Evolutionary conservation across 2,888 invertebrate species (phyloP), one percentile per base, ranked within the genome.

Genomic region (Drosophila formosana): DNA sequence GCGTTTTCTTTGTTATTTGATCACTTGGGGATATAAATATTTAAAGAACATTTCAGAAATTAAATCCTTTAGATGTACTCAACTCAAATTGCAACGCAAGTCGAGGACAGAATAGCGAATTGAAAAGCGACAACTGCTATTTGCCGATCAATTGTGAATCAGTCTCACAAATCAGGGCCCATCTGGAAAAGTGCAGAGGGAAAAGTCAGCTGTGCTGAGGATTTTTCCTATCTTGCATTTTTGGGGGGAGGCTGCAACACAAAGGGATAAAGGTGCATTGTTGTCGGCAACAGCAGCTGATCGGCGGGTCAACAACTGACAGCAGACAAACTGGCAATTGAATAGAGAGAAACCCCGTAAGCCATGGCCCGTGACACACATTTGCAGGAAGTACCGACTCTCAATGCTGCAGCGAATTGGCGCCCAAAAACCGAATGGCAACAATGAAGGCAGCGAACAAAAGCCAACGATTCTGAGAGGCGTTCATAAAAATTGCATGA

Each of bases 291-390:
- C 70, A 76, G 84, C 85, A 85, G 85, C 89, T 85, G 85, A 85
- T 89, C 87, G 73, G 61, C 56, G 49, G 43, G 50, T 62, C 58
- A 67, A 53, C 57, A 49, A 62, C 58, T 46, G 70, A 64, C 41
- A 57, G 57, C 41, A 66, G 37, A 46, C 57, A 39, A 43, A 58
- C 64, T 50, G 55, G 28, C 58, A 75, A 76, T 66, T 82, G 71
- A 50, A 78, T 63, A 72, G 71, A 72, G 46, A 34, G 45, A 70
- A n/a, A 37, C 6, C 25, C 34, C 23, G 9, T 32, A 37, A 51
- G 37, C 50, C 47, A 37, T 77, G 78, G 79, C 88, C 85, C 89
- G 86, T 89, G 87, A 87, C 89, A 89, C 74, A 87, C 63, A 89
- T 87, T 81, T 73, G 58, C 49, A 60, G 61, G 53, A 26, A 65